Evolutionary conservation across 2,888 invertebrate genomes (phyloP), one percentile per base, ranked within the genome.

Genomic region (Erpobdella octoculata): DNA sequence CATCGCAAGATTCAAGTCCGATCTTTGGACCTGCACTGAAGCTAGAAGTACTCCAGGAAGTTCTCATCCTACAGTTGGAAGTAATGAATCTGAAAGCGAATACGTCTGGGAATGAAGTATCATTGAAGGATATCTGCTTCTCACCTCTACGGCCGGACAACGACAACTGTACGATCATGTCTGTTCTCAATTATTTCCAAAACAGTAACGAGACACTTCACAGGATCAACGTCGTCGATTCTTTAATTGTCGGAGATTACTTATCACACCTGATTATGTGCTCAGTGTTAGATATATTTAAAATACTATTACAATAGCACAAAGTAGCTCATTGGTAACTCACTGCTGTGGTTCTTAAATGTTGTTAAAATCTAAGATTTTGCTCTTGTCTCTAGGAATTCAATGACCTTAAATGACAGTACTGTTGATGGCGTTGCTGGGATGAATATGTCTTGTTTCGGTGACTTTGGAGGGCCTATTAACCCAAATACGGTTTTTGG

Each of bases 401-500:
- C 53, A 25, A n/a, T 28, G 15, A 53, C 53, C 18, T 8, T 53
- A 1, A 53, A 53, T n/a, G 53, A 53, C 21, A 53, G 53, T 53
- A 8, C 8, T 18, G 8, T n/a, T n/a, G 28, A 53, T n/a, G 53
- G 53, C 12, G 21, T 68, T 15, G 69, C 80, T n/a, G n/a, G n/a
- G n/a, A n/a, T n/a, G n/a, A n/a, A n/a, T 28, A 87, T 88, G 77
- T 81, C 86, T 0, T 98, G 98, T 83, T 85, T 97, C 73, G 92
- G 91, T 0, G 85, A 87, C 1, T 96, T 91, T 83, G 94, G 94
- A 33, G 97, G 94, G 0, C 96, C 97, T 0, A 88, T 95, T 28
- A 89, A 92, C 81, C 94, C 96, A 0, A 92, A 91, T 33, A 88
- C 95, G 53, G 93, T 90, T 0, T 85, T 98, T 59, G 97, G 97